A percentile compares a stretch with the other conserved stretches of the same genome.
Conservation (phyloP, 2,797 vertebrate genomes). For the Fratercula arctica region DNA sequence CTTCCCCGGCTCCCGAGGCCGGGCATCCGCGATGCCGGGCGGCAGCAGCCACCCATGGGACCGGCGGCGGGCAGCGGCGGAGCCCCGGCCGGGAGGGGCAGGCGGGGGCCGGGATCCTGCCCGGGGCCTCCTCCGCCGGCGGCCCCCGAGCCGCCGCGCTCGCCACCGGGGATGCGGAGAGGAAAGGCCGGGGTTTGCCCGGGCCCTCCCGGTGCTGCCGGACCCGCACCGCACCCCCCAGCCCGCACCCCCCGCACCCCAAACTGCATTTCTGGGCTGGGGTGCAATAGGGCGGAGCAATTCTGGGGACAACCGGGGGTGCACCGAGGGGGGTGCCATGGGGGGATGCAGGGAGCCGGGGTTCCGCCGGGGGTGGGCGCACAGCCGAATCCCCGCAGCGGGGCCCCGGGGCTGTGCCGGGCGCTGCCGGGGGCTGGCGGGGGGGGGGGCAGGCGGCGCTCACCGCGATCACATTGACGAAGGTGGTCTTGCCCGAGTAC, state of each 20-base stretch:
- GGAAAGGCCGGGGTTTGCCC: not conserved
- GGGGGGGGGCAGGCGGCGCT: conserved; percentile 47
- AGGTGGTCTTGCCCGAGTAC: conserved; percentile 97
- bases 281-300: not conserved
- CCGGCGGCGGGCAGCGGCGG: not conserved
- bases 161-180: not conserved
- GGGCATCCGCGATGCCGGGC: not conserved
- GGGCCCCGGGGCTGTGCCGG: not conserved
- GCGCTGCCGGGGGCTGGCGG: not conserved
- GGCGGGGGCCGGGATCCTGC: not conserved
- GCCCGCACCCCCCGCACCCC: too few species aligned
- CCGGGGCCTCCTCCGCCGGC: not conserved
- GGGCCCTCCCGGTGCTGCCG: not conserved
- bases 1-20: not conserved
- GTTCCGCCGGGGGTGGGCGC: not conserved
- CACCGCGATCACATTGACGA: conserved; percentile 97
- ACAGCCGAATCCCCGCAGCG: not conserved
- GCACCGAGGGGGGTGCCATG: too few species aligned
- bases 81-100: not conserved
- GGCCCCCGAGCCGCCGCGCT: not conserved
- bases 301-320: not conserved
- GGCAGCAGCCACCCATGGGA: not conserved
- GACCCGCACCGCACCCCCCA: not conserved
- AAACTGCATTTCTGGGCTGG: not conserved
- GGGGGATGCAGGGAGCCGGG: not conserved